Conservation (phyloP, 2,888 invertebrate genomes). For the Tromatobia lineatoria region DNA sequence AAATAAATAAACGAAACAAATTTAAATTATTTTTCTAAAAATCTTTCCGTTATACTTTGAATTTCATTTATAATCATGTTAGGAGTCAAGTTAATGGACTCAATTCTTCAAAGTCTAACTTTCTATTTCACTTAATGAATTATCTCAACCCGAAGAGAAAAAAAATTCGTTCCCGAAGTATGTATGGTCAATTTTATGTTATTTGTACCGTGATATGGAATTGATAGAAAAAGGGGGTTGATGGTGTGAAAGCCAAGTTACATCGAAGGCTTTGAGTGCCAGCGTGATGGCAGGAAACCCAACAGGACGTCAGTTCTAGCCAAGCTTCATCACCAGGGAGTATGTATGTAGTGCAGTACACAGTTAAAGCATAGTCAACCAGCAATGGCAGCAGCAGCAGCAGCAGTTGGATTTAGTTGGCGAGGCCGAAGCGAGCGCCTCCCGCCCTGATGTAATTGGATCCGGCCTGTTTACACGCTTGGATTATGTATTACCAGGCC, state of each 20-base stretch:
- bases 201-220: neutral
- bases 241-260: neutral
- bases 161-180: neutral
- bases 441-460: slow-evolving; percentile 62
- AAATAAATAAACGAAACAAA: too few relatives aligned
- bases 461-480: slow-evolving; percentile 67
- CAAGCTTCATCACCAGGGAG: slow-evolving; percentile 16
- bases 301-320: slow-evolving; percentile 33
- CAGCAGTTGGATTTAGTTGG: slow-evolving; percentile 61
- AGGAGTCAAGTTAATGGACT: too few relatives aligned
- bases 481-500: slow-evolving; percentile 60
- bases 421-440: slow-evolving; percentile 49
- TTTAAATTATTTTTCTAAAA: too few relatives aligned
- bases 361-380: slow-evolving; percentile 52
- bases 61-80: too few relatives aligned
- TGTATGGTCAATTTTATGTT: neutral
- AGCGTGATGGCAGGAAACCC: slow-evolving; percentile 41
- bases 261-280: neutral
- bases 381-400: slow-evolving; percentile 22
- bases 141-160: too few relatives aligned
- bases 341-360: slow-evolving; percentile 28
- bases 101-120: too few relatives aligned
- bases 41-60: too few relatives aligned
- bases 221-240: neutral
- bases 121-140: too few relatives aligned